These are phyloP conservation scores for Aldrovandia affinis DNA, from an alignment of 2,797 vertebrate species.

Conservation along the genomic window DNA sequence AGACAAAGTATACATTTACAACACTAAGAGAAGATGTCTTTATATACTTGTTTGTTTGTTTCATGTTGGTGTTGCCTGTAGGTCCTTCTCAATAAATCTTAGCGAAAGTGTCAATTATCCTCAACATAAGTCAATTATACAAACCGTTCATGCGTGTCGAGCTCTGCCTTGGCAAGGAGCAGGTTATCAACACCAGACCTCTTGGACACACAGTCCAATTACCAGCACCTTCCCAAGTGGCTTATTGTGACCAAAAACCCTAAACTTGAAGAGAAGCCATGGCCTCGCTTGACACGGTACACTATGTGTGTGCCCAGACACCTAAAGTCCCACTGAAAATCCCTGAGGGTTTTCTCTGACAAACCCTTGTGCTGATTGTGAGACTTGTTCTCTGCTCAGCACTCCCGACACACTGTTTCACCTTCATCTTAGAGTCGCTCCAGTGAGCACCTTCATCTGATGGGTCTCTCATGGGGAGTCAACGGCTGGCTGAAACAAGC, in stretches of 20 bases:
- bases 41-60: not conserved
- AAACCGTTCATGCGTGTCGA: slow-evolving; percentile 14
- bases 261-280: not conserved
- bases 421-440: not conserved
- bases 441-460: not conserved
- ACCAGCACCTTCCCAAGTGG: slow-evolving; percentile 6
- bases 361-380: not conserved
- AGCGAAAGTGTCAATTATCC: slow-evolving; percentile 13
- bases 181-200: slow-evolving; percentile 15
- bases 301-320: not conserved
- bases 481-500: not conserved
- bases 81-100: not conserved
- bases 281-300: not conserved
- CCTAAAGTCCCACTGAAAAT: not conserved
- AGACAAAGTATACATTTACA: not conserved
- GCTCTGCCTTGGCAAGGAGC: not conserved
- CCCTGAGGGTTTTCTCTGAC: not conserved
- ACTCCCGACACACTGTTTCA: not conserved
- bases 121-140: slow-evolving; percentile 19
- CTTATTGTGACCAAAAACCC: not conserved
- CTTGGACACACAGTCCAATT: slow-evolving; percentile 17
- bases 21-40: not conserved
- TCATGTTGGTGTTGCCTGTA: not conserved
- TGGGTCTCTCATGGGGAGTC: not conserved
- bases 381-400: not conserved